These are phyloP conservation scores for Parus major DNA, from an alignment of 2,113 vertebrate species.

Conservation along the genomic window DNA sequence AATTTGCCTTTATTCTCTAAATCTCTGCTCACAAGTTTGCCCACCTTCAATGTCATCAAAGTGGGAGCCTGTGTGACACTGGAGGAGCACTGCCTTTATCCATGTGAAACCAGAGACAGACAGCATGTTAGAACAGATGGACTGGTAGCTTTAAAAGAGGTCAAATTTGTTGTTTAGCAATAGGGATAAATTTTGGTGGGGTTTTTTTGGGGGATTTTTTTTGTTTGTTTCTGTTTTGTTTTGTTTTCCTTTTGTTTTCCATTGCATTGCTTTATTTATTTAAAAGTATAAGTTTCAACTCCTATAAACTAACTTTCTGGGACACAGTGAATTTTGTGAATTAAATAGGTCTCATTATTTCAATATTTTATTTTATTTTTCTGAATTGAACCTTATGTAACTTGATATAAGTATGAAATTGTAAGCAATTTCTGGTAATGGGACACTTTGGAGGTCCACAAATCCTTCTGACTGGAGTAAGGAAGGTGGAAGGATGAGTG, in stretches of 20 bases:
- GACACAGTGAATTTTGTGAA: neutral
- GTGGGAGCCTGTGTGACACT: neutral
- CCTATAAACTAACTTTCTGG: neutral
- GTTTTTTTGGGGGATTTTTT: neutral
- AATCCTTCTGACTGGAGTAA: neutral
- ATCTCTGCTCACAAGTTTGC: neutral
- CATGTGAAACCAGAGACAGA: neutral
- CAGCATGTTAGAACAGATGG: neutral
- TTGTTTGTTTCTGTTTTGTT: neutral
- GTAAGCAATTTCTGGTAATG: neutral
- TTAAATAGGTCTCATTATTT: neutral
- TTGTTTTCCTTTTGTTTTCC: neutral
- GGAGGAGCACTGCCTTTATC: neutral
- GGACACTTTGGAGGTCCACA: neutral
- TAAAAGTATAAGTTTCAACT: neutral
- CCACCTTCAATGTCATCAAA: neutral
- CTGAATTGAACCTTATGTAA: neutral
- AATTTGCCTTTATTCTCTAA: neutral
- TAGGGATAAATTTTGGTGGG: neutral
- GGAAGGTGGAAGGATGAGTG: fast-evolving
- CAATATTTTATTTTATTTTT: neutral
- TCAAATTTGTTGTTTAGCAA: neutral
- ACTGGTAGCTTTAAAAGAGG: neutral
- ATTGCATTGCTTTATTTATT: neutral
- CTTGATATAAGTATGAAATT: neutral